Evolutionary conservation across 2,113 vertebrate species (phyloP), one percentile per base, ranked within the genome.

Genomic region (Myotis lucifugus): DNA sequence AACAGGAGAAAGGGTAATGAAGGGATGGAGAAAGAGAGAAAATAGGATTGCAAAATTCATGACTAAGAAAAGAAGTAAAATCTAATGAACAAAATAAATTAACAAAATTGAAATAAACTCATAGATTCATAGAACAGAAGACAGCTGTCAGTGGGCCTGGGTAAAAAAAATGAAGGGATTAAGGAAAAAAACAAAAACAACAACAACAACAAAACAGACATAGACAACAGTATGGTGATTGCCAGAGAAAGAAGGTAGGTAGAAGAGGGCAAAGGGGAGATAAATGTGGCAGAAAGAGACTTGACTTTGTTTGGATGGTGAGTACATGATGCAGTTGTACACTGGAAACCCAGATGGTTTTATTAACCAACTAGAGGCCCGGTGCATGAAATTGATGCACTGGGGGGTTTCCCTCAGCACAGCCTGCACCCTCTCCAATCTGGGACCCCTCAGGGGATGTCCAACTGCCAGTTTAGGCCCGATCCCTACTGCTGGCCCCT

Each of bases 31-130:
- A 48, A 73, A 88, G 29, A 73, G 6, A 64, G 11, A 67, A 40
- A 85, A 76, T 59, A 69, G 7, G 8, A 59, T 40, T 94, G 11
- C 64, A 91, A 97, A 94, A 84, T 94, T 79, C 32, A 52, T 13
- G 32, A 84, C 19, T 37, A 77, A 84, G 56, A 85, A 89, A 90
- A 61, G 12, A 88, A 77, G 19, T 34, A 84, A 90, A 70, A 79
- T 77, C 48, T 77, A 77, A 77, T 77, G 74, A 77, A 9, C 46
- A n/a, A 52, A 50, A 50, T 76, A 19, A 50, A 77, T 8, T 77
- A 21, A 50, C 10, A n/a, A 77, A 52, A 50, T 48, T n/a, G 74
- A 77, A 77, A 77, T 18, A 77, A 32, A 52, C 48, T 52, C 18
- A 12, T 76, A 19, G 74, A n/a, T n/a, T 21, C 46, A 21, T 21